These are phyloP conservation scores for Thoracochromis brauschi DNA, from an alignment of 2,113 vertebrate genomes.

Conservation along the genomic window DNA sequence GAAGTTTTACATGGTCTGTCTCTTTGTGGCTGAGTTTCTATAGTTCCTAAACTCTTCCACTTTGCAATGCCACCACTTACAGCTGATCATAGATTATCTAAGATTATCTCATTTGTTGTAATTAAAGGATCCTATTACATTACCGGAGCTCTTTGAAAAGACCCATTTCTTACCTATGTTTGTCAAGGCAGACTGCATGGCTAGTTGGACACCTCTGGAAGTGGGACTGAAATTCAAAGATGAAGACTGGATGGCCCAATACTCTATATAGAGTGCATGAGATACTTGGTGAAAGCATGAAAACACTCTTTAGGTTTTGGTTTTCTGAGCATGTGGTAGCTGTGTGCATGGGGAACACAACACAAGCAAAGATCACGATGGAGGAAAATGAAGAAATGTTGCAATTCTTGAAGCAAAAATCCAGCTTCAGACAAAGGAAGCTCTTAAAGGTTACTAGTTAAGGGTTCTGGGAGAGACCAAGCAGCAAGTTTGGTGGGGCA, in stretches of 20 bases:
- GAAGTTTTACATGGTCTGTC: not conserved
- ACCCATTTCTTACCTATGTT: not conserved
- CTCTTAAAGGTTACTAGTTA: not conserved
- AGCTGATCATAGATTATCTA: not conserved
- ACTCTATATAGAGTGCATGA: not conserved
- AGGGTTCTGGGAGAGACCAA: not conserved
- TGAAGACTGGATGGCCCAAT: not conserved
- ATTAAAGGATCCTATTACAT: not conserved
- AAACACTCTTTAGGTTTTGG: not conserved
- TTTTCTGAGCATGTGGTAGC: not conserved
- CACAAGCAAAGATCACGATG: not conserved
- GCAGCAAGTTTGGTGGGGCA: not conserved
- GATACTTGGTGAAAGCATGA: not conserved
- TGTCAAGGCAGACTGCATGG: not conserved
- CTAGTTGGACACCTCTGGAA: not conserved
- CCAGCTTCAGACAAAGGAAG: not conserved
- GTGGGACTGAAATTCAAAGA: not conserved
- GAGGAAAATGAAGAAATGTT: not conserved
- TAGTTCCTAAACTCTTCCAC: not conserved
- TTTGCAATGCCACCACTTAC: not conserved
- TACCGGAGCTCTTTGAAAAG: not conserved
- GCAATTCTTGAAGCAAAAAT: not conserved
- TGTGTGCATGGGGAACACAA: not conserved
- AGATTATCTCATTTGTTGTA: not conserved
- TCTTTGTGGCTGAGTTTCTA: not conserved